Conservation (phyloP, 2,888 invertebrate genomes). For the Epicampocera succincta region DNA sequence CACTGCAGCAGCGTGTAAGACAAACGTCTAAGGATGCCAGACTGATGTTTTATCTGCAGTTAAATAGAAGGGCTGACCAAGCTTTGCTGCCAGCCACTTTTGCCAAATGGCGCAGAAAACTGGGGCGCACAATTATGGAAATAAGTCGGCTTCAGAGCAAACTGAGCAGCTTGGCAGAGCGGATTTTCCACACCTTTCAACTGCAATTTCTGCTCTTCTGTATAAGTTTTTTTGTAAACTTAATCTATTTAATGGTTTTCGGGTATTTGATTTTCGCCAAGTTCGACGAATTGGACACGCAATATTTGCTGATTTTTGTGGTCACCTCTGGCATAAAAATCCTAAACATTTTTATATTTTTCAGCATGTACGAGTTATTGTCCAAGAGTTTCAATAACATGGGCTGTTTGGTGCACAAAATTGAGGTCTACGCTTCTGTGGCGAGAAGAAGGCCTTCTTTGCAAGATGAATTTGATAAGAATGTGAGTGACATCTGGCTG, state of each 20-base stretch:
- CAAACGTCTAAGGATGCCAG: slow-evolving; percentile 32
- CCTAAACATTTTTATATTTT: slow-evolving; percentile 64
- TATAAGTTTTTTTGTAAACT: slow-evolving; percentile 68
- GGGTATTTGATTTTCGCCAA: slow-evolving; percentile 27
- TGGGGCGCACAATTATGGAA: slow-evolving; percentile 61
- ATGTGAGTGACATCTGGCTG: neutral
- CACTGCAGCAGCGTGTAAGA: slow-evolving; percentile 31
- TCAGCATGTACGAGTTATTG: slow-evolving; percentile 66
- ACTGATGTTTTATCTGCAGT: slow-evolving; percentile 33
- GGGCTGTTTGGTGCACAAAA: neutral
- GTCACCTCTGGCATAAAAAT: slow-evolving; percentile 53
- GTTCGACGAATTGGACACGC: neutral
- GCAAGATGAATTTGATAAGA: slow-evolving; percentile 12
- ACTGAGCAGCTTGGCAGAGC: slow-evolving; percentile 47
- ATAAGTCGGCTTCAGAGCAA: slow-evolving; percentile 58
- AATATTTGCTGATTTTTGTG: neutral
- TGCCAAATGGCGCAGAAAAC: slow-evolving; percentile 64
- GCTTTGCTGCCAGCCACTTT: neutral
- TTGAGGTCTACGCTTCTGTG: slow-evolving; percentile 25
- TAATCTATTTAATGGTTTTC: slow-evolving; percentile 66
- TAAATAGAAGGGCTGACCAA: neutral
- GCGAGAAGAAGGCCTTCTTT: neutral
- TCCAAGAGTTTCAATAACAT: slow-evolving; percentile 1
- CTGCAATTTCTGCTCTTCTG: slow-evolving; percentile 69
- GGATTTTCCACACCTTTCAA: slow-evolving; percentile 62